Evolutionary conservation across 2,797 vertebrate species (phyloP).

Genomic region (Scomberomorus guttatus): DNA sequence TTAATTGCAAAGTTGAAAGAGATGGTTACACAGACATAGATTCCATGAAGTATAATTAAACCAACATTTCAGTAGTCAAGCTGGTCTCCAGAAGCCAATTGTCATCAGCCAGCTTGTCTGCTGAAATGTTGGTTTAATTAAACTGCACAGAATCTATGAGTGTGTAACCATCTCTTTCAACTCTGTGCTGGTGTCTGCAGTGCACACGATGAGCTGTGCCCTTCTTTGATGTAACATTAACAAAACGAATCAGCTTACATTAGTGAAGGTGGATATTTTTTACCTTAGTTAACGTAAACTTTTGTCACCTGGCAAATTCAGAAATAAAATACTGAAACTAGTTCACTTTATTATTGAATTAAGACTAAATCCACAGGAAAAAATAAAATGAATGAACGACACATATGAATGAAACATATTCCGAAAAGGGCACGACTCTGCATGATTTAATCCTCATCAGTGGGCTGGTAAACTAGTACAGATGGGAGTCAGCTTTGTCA

Average conservation of each 20-base stretch:
- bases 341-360: no score
- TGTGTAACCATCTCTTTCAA: not conserved
- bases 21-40: not conserved
- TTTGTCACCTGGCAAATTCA: not conserved
- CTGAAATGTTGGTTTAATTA: slow-evolving; percentile 18
- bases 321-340: no score
- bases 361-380: no score
- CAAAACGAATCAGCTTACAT: not conserved
- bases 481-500: not conserved
- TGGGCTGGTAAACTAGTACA: not conserved
- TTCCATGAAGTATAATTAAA: not conserved
- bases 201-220: not conserved
- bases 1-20: not conserved
- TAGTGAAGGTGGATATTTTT: not conserved
- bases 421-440: not conserved
- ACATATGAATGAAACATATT: not conserved
- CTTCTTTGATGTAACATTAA: not conserved
- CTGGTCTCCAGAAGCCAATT: slow-evolving; percentile 2
- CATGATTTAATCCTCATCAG: not conserved
- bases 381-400: no score
- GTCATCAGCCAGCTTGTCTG: slow-evolving; percentile 9
- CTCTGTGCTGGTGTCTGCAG: not conserved
- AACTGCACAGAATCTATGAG: not conserved
- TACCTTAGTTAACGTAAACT: not conserved
- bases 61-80: slow-evolving; percentile 2